Evolutionary conservation across 2,888 invertebrate genomes (phyloP).

Genomic region (Rotaria socialis): DNA sequence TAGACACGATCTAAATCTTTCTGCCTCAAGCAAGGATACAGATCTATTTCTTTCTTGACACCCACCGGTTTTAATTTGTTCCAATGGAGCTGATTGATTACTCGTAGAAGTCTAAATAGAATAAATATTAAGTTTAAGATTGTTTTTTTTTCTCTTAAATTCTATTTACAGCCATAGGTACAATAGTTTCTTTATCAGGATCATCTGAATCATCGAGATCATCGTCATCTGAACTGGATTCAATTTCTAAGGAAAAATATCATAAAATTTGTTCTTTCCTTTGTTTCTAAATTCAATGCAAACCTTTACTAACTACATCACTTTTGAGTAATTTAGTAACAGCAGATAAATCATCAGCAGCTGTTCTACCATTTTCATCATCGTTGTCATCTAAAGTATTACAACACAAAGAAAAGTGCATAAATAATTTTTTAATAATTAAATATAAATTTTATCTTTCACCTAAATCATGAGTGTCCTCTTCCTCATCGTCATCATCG

Average conservation of each 20-base stretch:
- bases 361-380: background rate
- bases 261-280: background rate
- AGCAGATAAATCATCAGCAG: background rate
- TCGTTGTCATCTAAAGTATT: background rate
- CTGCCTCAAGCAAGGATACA: no score
- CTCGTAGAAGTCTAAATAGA: background rate
- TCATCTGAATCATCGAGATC: background rate
- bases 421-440: no score
- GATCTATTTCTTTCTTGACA: no score
- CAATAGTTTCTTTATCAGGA: background rate
- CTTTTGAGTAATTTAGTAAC: background rate
- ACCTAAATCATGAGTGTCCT: background rate
- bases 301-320: background rate
- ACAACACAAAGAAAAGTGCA: background rate
- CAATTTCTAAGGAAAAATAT: background rate
- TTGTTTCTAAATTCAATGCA: background rate
- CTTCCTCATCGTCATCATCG: background rate
- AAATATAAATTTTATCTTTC: background rate
- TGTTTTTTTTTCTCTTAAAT: no score
- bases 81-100: background rate
- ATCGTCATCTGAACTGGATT: background rate
- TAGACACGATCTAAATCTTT: no score
- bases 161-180: background rate
- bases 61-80: background rate
- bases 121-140: no score